Base-by-base conservation (phyloP, 2,797 vertebrate genomes). In the Falco berigora region DNA sequence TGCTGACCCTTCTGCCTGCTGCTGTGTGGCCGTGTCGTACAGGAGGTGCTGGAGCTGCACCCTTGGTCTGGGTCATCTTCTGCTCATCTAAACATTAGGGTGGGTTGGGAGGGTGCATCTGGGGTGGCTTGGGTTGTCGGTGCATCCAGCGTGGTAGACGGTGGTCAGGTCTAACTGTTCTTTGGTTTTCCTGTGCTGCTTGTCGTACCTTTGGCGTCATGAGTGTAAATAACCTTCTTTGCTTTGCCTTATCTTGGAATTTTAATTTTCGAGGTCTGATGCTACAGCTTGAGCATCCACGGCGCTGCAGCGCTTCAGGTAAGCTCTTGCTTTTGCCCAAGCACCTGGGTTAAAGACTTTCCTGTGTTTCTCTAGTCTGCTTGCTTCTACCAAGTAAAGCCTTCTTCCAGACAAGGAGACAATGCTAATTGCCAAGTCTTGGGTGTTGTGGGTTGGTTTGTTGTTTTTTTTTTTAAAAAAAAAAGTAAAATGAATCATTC, bases 121-220 rank as follows among this genome's bases (percentile, higher is more conserved):
- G 46, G 44, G 32, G 27, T 8, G 50, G 44, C 18, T 58, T 42
- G 32, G 32, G 52, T 25, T 23, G 6, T 19, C 23, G 30, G 18
- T 16, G n/a, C n/a, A 7, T 36, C 36, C 44, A 19, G 32, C 9
- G 1, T 5, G 38, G 61, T 16, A 14, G 52, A 10, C 0, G 15
- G 32, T 1, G 10, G 32, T 11, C 55, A 38, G 74, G 38, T 47
- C 47, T 24, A 36, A 59, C 14, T 4, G 10, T 52, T 42, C 82
- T 32, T 59, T 32, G 3, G 6, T 38, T 46, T 62, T 42, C 24
- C 34, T 30, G 2, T 7, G 21, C 16, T 3, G 8, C 36, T 85
- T 14, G 28, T 38, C 38, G 28, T 62, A 55, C 47, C 62, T 62
- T 28, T 14, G 38, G 28, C n/a, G 28, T 61, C n/a, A 11, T 7